These are phyloP conservation scores for Rhinolophus sinicus DNA, from an alignment of 2,113 vertebrate genomes.

Conservation along the genomic window DNA sequence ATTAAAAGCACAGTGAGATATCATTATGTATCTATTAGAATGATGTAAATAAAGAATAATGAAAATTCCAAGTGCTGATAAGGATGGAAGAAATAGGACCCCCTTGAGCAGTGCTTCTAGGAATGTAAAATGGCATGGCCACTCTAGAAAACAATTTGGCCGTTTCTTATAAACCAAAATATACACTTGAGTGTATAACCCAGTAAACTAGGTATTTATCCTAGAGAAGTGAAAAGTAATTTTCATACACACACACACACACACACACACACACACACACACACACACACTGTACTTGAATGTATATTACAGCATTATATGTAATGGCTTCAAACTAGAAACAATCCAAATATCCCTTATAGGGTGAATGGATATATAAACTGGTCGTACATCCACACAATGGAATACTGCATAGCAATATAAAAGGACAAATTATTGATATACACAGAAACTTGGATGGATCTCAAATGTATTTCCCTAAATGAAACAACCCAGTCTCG, in stretches of 20 bases:
- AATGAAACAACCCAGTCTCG: not conserved
- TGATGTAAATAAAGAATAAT: not conserved
- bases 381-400: not conserved
- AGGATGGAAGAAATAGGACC: not conserved
- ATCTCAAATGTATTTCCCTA: not conserved
- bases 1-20: not conserved
- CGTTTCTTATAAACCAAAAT: not conserved
- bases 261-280: too few relatives aligned
- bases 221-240: not conserved
- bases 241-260: not conserved
- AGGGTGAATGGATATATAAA: not conserved
- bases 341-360: not conserved
- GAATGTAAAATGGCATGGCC: not conserved
- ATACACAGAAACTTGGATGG: not conserved
- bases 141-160: not conserved
- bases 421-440: not conserved
- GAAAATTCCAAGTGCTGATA: not conserved
- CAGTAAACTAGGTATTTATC: not conserved
- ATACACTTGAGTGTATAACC: not conserved
- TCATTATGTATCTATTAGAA: not conserved
- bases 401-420: not conserved
- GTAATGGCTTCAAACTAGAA: not conserved
- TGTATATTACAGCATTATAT: not conserved
- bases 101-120: not conserved
- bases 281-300: not conserved